These are phyloP conservation scores for zebrafish (Danio rerio) DNA, from an alignment of 2,113 vertebrate species.

Conservation along the genomic window GRCz12tu NC_133181.1:2646501-2647000, in stretches of 20 bases:
- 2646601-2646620: no score
- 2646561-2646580: no score
- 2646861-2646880: conserved; percentile 24
- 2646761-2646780: conserved; percentile 66
- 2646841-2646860: background rate
- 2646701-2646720: no score
- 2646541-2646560: no score
- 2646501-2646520: no score
- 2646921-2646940: background rate
- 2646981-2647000: background rate
- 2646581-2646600: no score
- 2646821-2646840: conserved; percentile 22
- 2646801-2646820: conserved; percentile 41
- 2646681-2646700: no score
- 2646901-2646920: background rate
- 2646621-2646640: no score
- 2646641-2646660: no score
- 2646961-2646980: background rate
- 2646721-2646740: background rate
- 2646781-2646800: conserved; percentile 62
- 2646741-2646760: conserved; percentile 37
- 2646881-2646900: background rate
- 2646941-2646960: background rate
- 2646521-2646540: no score
- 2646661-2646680: no score